A percentile compares a stretch with the other conserved stretches of the same genome.
Conservation (phyloP, 2,888 invertebrate species). For the Tricholauxania praeusta region DNA sequence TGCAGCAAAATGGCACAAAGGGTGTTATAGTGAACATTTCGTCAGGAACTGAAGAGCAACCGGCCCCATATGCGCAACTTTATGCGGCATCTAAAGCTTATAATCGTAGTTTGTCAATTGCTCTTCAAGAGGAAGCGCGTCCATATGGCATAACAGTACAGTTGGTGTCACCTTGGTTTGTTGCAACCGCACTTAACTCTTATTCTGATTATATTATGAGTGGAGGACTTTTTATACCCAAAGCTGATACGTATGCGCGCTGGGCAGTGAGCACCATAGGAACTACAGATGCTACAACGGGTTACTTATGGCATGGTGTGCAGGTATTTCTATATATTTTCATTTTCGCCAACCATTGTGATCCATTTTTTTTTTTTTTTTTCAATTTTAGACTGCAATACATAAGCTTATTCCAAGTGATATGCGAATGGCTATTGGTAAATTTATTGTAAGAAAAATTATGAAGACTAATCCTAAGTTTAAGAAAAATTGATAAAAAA, state of each 20-base stretch:
- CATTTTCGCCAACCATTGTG: too few species aligned
- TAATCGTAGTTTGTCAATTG: conserved; percentile 80
- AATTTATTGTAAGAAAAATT: too few species aligned
- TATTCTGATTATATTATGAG: conserved; percentile 79
- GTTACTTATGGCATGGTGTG: conserved; percentile 90
- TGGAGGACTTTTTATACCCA: conserved; percentile 75
- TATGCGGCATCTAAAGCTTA: conserved; percentile 91
- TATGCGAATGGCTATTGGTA: too few species aligned
- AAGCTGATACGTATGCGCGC: conserved; percentile 76
- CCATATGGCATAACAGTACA: conserved; percentile 82
- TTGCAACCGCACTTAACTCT: conserved; percentile 86
- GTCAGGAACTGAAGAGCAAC: conserved; percentile 86
- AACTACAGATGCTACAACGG: conserved; percentile 81
- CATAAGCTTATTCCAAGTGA: too few species aligned
- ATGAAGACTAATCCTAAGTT: too few species aligned
- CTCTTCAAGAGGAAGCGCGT: conserved; percentile 83
- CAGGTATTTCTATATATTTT: conserved; percentile 70
- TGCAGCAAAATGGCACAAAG: conserved; percentile 75
- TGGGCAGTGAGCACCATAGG: conserved; percentile 85
- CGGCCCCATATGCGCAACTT: conserved; percentile 85
- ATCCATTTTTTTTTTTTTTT: too few species aligned
- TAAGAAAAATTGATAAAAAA: too few species aligned
- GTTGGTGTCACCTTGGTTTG: conserved; percentile 77
- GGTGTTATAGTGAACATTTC: conserved; percentile 92
- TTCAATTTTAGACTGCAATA: too few species aligned